Conservation (phyloP, 1,140 invertebrate genomes). For the Ceratoteleas bidentatus region DNA sequence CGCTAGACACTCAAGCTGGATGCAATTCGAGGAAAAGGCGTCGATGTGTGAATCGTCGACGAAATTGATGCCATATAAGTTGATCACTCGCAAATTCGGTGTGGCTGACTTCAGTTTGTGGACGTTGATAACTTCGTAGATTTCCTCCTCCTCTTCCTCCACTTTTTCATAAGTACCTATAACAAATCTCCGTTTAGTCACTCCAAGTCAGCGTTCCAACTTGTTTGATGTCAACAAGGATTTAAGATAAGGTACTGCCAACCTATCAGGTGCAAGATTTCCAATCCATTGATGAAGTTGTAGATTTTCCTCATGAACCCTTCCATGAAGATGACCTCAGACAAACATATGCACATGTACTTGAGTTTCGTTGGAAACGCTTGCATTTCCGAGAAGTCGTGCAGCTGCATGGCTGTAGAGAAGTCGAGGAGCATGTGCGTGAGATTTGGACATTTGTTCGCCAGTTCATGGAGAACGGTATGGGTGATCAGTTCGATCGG, state of each 20-base stretch:
- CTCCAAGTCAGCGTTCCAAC: too few species aligned
- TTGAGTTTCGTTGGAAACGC: conserved; percentile 98
- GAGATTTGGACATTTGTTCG: conserved; percentile 98
- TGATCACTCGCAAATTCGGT: conserved; percentile 96
- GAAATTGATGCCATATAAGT: conserved; percentile 98
- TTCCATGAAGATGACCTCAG: conserved; percentile 99
- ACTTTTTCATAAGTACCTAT: conserved; percentile 98
- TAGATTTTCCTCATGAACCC: conserved; percentile 99
- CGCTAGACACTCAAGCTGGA: conserved; percentile 97
- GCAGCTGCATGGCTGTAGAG: conserved; percentile 98
- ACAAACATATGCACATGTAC: conserved; percentile 98
- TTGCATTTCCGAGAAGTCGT: conserved; percentile 99
- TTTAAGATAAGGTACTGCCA: neutral
- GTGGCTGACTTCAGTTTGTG: conserved; percentile 98
- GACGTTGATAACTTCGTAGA: conserved; percentile 99
- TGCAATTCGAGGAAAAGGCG: conserved; percentile 96
- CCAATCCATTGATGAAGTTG: conserved; percentile 99
- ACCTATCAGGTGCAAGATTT: conserved; percentile 99
- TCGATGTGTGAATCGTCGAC: conserved; percentile 99
- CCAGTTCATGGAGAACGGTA: conserved; percentile 97
- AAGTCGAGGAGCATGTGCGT: conserved; percentile 98
- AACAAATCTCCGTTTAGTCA: conserved; percentile 23
- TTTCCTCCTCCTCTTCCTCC: conserved; percentile 99
- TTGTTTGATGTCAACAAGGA: too few species aligned
- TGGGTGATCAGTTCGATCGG: conserved; percentile 99